phyloP scores from a whole-genome alignment of 2,888 invertebrate genomes.

The Diabrotica balteata region DNA sequence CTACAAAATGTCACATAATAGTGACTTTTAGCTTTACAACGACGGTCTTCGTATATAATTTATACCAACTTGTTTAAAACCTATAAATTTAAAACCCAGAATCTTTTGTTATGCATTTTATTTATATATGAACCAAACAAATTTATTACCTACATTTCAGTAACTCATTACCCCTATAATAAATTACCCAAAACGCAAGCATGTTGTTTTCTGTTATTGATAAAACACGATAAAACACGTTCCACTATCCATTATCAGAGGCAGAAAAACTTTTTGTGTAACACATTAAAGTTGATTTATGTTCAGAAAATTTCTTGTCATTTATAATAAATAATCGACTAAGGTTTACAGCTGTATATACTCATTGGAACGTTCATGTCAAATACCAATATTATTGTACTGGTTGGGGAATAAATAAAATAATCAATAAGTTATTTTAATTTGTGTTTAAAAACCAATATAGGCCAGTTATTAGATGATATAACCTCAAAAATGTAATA shows the following conservation, averaged over 20 bases:
- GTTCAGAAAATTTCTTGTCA: conserved; percentile 10
- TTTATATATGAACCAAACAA: no score
- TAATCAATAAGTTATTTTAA: conserved; percentile 17
- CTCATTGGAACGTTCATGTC: conserved; percentile 5
- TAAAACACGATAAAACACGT: conserved; percentile 12
- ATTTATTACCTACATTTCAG: no score
- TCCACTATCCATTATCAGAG: conserved; percentile 11
- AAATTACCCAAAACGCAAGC: conserved; percentile 2
- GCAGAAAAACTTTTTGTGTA: conserved; percentile 7
- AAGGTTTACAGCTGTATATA: conserved; percentile 4
- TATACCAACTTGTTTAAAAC: no score
- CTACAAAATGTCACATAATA: no score
- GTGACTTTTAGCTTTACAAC: no score
- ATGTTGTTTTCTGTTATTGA: conserved; percentile 2
- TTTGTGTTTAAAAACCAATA: conserved; percentile 7
- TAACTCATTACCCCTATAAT: not conserved
- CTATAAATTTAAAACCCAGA: no score
- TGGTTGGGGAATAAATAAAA: conserved; percentile 14
- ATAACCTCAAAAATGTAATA: no score
- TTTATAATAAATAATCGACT: conserved; percentile 6
- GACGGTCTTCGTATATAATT: no score
- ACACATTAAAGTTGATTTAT: conserved; percentile 17
- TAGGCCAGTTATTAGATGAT: not conserved
- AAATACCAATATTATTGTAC: conserved; percentile 14
- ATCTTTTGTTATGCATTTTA: no score